These are phyloP conservation scores for Camarhynchus parvulus DNA, from an alignment of 2,113 vertebrate genomes.

Conservation along the genomic window DNA sequence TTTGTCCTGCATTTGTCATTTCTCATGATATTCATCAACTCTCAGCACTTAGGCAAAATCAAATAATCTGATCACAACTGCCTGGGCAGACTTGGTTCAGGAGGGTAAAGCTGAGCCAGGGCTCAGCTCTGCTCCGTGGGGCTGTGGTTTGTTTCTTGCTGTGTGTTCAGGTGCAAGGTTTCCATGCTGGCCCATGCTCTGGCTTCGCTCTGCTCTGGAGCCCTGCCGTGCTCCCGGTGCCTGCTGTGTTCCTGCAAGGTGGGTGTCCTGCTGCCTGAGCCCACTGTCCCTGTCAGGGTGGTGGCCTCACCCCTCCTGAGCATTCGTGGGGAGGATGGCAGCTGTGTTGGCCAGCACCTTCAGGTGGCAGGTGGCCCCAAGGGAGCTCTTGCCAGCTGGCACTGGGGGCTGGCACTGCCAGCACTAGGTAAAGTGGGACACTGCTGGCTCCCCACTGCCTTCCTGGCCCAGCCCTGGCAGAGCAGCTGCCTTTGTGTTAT, in stretches of 20 bases:
- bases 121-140: not conserved
- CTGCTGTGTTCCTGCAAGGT: not conserved
- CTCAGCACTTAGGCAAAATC: not conserved
- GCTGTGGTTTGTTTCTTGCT: not conserved
- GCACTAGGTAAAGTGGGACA: not conserved
- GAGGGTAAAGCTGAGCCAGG: not conserved
- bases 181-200: fast-evolving
- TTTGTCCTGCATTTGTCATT: not conserved
- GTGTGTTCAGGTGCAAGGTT: not conserved
- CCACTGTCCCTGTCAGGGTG: not conserved
- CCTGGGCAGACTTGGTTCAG: not conserved
- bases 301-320: not conserved
- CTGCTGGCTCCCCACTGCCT: not conserved
- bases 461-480: not conserved
- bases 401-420: not conserved
- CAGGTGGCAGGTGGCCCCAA: not conserved
- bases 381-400: constrained; percentile 1
- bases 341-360: not conserved
- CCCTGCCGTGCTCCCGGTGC: fast-evolving
- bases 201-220: not conserved
- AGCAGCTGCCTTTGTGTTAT: not conserved
- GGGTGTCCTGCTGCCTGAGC: not conserved
- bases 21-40: not conserved
- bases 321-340: not conserved
- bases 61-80: fast-evolving